Evolutionary conservation across 2,113 vertebrate species (phyloP).

Genomic region (Microtus oregoni): DNA sequence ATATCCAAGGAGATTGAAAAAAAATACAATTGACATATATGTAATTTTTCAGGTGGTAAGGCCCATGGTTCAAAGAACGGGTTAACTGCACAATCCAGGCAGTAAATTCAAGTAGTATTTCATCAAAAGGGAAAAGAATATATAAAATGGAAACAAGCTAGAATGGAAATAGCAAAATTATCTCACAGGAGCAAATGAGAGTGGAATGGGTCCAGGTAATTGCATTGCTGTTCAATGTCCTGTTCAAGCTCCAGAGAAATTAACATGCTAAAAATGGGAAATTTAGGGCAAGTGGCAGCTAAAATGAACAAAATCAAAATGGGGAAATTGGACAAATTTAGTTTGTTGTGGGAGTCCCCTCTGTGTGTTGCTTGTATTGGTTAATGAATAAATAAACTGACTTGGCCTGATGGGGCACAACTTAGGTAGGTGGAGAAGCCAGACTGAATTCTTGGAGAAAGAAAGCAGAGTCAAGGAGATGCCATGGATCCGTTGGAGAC

Average conservation of each 20-base stretch:
- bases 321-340: background rate
- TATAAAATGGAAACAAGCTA: background rate
- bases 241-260: background rate
- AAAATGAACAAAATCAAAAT: constrained; percentile 13
- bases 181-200: background rate
- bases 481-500: too few species aligned
- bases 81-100: background rate
- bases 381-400: too few species aligned
- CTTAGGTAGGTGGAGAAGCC: too few species aligned
- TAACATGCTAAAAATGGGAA: constrained; percentile 17
- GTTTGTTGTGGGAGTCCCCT: too few species aligned
- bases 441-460: too few species aligned
- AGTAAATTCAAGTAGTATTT: background rate
- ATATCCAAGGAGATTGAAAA: background rate
- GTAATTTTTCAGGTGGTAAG: background rate
- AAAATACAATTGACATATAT: background rate
- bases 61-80: background rate
- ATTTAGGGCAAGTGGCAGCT: constrained; percentile 27
- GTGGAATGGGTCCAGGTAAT: background rate
- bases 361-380: too few species aligned
- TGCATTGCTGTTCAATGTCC: constrained; percentile 16
- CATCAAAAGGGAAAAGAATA: background rate
- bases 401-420: too few species aligned
- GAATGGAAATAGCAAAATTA: background rate
- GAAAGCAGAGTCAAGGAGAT: too few species aligned